Percentiles rank a stretch among this genome's conserved stretches.
Evolutionary conservation across 2,888 invertebrate genomes (phyloP).

Genomic region (Folsomia manolachei): DNA sequence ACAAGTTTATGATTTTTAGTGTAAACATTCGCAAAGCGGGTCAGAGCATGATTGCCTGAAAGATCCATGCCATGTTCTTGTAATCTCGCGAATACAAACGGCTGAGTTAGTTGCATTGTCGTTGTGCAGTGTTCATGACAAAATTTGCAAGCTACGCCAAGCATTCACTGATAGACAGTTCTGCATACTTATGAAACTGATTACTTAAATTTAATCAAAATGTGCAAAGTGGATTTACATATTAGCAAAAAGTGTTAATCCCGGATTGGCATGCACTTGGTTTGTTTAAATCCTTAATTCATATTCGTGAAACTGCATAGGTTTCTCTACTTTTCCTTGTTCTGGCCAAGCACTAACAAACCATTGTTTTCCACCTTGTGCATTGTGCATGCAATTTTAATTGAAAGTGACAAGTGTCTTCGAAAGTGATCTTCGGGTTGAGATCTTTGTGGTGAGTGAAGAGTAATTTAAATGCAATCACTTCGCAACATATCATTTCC

Average conservation of each 20-base stretch:
- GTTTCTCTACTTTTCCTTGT: not conserved
- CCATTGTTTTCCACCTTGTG: not conserved
- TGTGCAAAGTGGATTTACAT: slow-evolving; percentile 27
- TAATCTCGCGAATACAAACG: not conserved
- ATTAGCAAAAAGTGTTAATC: slow-evolving; percentile 26
- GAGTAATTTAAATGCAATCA: too few relatives aligned
- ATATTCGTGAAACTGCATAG: slow-evolving; percentile 10
- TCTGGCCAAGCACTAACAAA: not conserved
- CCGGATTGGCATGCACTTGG: slow-evolving; percentile 10
- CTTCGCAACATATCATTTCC: not conserved
- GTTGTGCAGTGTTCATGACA: not conserved
- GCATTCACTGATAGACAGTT: not conserved
- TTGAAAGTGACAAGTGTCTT: too few relatives aligned
- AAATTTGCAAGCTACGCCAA: not conserved
- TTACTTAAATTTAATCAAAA: slow-evolving; percentile 15
- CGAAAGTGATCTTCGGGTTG: too few relatives aligned
- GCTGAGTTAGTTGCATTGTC: too few relatives aligned
- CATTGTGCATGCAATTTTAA: not conserved
- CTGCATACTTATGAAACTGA: not conserved
- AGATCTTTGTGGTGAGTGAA: too few relatives aligned
- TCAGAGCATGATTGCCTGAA: too few relatives aligned
- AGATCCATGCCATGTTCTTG: not conserved
- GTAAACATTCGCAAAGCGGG: too few relatives aligned
- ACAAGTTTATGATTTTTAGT: too few relatives aligned
- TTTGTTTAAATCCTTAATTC: slow-evolving; percentile 32